Evolutionary conservation across 2,797 vertebrate species (phyloP).

Genomic region (Potorous gilbertii): DNA sequence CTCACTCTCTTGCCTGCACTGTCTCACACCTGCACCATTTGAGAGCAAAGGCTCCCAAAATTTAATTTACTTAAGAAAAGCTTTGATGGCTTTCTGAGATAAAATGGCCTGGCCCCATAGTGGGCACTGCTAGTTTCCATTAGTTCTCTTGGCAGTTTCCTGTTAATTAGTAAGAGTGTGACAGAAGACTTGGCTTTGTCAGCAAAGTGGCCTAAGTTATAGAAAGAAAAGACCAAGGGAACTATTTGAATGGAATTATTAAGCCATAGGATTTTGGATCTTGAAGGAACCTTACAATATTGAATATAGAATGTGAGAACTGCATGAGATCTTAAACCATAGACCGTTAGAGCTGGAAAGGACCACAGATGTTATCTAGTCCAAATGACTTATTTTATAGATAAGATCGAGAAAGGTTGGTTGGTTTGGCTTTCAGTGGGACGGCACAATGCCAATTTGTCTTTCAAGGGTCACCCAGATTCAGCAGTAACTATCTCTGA

Average conservation of each 20-base stretch:
- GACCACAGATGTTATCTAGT: background rate
- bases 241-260: background rate
- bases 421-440: background rate
- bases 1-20: background rate
- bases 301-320: background rate
- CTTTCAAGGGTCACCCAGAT: background rate
- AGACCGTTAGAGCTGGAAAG: background rate
- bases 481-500: background rate
- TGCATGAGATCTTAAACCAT: background rate
- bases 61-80: conserved; percentile 38
- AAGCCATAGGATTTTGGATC: background rate
- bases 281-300: background rate
- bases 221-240: background rate
- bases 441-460: background rate
- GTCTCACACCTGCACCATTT: background rate
- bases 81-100: conserved; percentile 21
- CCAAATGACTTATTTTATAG: background rate
- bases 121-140: background rate
- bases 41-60: conserved; percentile 12
- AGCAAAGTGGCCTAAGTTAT: background rate
- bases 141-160: background rate
- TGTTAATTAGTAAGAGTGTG: background rate
- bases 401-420: background rate
- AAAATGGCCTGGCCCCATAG: background rate
- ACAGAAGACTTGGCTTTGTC: background rate